Base-by-base conservation (phyloP, 2,888 invertebrate species). In the Ennomos fuscantarius region DNA sequence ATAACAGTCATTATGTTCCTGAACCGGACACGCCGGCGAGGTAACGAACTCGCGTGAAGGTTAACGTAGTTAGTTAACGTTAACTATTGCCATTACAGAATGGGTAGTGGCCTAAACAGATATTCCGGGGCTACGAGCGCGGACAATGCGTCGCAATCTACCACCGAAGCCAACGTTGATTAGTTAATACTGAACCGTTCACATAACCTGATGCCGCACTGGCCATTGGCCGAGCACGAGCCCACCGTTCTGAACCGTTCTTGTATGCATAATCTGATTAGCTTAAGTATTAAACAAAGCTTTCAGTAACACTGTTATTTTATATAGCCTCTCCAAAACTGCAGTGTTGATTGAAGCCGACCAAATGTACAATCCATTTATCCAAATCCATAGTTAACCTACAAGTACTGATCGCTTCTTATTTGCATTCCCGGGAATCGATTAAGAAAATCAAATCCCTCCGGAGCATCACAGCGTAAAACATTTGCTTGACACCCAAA, bases 401-500 rank as follows among this genome's bases (percentile, higher is more conserved):
- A 62, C 52, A 54, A 34, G 57, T 54, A 57, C 45, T 43, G 57
- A 58, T 60, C 42, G 49, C 13, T 42, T 62, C 12, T 66, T 70
- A 87, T 87, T 88, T 87, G 78, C 83, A 87, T 86, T 83, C 76
- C 72, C 73, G 66, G 77, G 86, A 87, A 89, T 89, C 89, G 90
- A 89, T 91, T 91, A 91, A 90, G 90, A 89, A 89, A 91, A 91
- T 91, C 87, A 89, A 91, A 91, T 89, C 84, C 82, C 73, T 79
- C 73, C 76, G 74, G 87, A 87, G 89, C 89, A 89, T 80, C 84
- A 82, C 84, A 78, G 84, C 87, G 91, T 89, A 87, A 90, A 92
- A 91, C 91, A 90, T 91, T 91, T 87, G 90, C 88, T 89, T 89
- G 92, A 92, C 92, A 90, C 91, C 91, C 91, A 89, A 92, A 92